Conservation (phyloP, 2,888 invertebrate genomes). For the Tipula vernalis region DNA sequence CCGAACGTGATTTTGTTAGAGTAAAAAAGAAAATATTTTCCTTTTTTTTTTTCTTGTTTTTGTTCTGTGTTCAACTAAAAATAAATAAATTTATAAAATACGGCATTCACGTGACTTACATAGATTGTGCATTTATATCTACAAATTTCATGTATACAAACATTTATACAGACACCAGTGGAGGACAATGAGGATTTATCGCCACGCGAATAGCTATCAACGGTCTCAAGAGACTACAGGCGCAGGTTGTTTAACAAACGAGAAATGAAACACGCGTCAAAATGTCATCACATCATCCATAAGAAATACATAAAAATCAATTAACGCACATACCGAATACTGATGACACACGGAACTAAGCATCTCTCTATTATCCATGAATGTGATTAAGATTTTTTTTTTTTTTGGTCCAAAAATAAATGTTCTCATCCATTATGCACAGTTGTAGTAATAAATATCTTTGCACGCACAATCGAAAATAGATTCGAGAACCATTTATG, state of each 20-base stretch:
- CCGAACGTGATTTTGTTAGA: constrained; percentile 1
- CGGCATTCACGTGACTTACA: background rate
- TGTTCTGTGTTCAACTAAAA: background rate
- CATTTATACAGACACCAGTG: background rate
- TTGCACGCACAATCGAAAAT: background rate
- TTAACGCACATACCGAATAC: background rate
- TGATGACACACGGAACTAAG: background rate
- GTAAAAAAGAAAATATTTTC: background rate
- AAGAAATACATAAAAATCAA: background rate
- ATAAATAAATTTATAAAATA: background rate
- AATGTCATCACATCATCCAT: background rate
- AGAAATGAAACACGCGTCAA: background rate
- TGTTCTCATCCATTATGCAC: background rate
- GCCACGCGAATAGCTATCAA: background rate
- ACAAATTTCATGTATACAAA: background rate
- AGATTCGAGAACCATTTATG: background rate
- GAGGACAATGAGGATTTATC: background rate
- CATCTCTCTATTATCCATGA: background rate
- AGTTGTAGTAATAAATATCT: background rate
- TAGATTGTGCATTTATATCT: background rate
- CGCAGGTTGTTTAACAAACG: background rate
- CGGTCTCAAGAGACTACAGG: background rate
- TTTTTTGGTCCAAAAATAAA: background rate
- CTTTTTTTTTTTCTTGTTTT: background rate
- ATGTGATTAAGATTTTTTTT: background rate